These are phyloP conservation scores for Cryptocephalus moraei DNA, from an alignment of 2,888 invertebrate species.

Conservation along the genomic window DNA sequence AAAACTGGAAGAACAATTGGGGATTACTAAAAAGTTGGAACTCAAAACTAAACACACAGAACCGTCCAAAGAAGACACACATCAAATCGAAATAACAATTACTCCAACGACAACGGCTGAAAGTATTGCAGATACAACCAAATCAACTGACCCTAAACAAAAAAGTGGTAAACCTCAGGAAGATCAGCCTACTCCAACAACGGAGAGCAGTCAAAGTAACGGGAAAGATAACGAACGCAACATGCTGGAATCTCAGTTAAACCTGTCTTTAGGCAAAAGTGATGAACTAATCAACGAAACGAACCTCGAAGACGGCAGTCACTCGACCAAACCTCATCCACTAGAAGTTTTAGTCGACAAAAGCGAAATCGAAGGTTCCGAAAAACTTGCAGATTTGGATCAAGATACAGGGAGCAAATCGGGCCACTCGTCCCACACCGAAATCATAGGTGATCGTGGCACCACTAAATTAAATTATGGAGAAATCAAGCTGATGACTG, in stretches of 20 bases:
- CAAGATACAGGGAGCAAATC: constrained; percentile 36
- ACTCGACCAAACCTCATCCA: constrained; percentile 36
- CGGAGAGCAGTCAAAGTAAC: too few relatives aligned
- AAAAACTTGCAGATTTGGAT: constrained; percentile 39
- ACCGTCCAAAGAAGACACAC: constrained; percentile 7
- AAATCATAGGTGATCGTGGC: constrained; percentile 20
- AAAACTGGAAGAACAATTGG: too few relatives aligned
- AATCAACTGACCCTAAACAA: too few relatives aligned
- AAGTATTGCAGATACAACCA: too few relatives aligned
- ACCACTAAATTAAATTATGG: neutral
- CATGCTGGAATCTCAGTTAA: constrained; percentile 30
- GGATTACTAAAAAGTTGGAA: too few relatives aligned
- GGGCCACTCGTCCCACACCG: constrained; percentile 26
- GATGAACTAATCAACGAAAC: constrained; percentile 11
- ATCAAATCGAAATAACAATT: constrained; percentile 16
- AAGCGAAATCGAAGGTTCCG: constrained; percentile 41
- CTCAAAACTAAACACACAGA: too few relatives aligned
- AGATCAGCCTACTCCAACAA: too few relatives aligned
- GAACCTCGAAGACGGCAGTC: constrained; percentile 22
- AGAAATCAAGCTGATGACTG: too few relatives aligned
- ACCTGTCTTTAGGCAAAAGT: constrained; percentile 25
- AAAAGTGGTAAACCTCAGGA: too few relatives aligned
- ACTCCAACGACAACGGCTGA: too few relatives aligned
- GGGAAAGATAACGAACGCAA: constrained; percentile 18
- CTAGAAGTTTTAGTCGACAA: constrained; percentile 44